These are phyloP conservation scores for Dicycla oo DNA, from an alignment of 2,888 invertebrate species.

Conservation along the genomic window DNA sequence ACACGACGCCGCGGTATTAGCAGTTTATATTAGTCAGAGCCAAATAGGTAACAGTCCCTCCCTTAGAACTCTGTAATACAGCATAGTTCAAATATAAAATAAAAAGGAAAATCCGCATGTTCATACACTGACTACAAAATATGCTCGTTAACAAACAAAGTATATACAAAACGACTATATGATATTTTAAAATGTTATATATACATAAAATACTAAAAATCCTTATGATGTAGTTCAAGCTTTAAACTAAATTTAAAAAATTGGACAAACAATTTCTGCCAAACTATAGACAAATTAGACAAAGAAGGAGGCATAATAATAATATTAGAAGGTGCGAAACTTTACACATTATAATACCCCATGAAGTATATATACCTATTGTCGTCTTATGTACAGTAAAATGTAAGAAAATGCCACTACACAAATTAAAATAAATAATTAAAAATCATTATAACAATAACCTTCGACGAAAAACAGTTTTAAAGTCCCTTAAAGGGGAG, in stretches of 20 bases:
- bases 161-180: conserved; percentile 67
- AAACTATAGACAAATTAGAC: conserved; percentile 48
- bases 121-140: conserved; percentile 62
- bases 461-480: conserved; percentile 30
- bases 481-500: not conserved
- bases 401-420: conserved; percentile 43
- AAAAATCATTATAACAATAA: conserved; percentile 37
- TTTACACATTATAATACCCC: conserved; percentile 55
- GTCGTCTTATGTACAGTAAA: conserved; percentile 49
- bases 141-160: conserved; percentile 67
- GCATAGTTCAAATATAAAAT: conserved; percentile 44
- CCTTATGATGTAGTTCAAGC: conserved; percentile 69
- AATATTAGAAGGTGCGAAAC: conserved; percentile 49
- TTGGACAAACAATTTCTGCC: conserved; percentile 50
- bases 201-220: conserved; percentile 74
- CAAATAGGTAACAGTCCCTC: conserved; percentile 35
- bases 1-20: conserved; percentile 33
- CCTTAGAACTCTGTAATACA: conserved; percentile 44
- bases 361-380: conserved; percentile 50
- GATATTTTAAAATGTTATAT: conserved; percentile 68
- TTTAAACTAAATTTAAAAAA: conserved; percentile 65
- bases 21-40: conserved; percentile 18
- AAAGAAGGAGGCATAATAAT: conserved; percentile 42
- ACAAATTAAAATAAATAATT: conserved; percentile 45
- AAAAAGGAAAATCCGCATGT: conserved; percentile 48